Percentiles rank a stretch among this genome's conserved stretches.
Conservation (phyloP, 2,113 vertebrate genomes). For the Falcunculus frontatus region DNA sequence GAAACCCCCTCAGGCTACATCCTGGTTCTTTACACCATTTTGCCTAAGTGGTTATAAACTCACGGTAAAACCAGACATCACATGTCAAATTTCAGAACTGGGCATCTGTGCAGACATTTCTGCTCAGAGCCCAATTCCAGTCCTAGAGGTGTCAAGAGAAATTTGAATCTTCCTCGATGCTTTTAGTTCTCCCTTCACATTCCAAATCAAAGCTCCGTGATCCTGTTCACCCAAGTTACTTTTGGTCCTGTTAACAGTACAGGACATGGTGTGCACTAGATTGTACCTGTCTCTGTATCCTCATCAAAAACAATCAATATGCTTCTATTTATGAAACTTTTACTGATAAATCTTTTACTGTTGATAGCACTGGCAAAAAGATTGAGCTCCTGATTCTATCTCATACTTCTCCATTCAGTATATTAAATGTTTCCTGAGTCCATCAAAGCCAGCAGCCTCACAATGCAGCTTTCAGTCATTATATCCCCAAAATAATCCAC, state of each 20-base stretch:
- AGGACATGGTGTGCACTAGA: not conserved
- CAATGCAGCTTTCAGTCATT: not conserved
- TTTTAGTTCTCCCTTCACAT: not conserved
- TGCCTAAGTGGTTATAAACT: not conserved
- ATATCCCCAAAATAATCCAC: not conserved
- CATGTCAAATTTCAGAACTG: not conserved
- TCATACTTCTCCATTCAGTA: not conserved
- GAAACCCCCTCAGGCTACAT: not conserved
- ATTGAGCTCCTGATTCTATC: not conserved
- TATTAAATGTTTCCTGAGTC: not conserved
- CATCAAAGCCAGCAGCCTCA: not conserved
- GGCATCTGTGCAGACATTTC: not conserved
- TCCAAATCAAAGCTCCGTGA: not conserved
- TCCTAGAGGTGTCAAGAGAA: not conserved
- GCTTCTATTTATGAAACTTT: not conserved
- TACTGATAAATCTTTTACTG: not conserved
- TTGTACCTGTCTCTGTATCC: not conserved
- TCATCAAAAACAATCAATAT: not conserved
- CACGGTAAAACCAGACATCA: not conserved
- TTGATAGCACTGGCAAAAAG: not conserved
- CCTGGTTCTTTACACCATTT: not conserved
- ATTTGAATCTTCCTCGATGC: not conserved
- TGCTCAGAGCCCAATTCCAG: not conserved
- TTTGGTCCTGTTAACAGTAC: not conserved
- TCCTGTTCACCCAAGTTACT: not conserved